Conservation (phyloP, 1,140 invertebrate genomes). For the Saccostrea echinata region DNA sequence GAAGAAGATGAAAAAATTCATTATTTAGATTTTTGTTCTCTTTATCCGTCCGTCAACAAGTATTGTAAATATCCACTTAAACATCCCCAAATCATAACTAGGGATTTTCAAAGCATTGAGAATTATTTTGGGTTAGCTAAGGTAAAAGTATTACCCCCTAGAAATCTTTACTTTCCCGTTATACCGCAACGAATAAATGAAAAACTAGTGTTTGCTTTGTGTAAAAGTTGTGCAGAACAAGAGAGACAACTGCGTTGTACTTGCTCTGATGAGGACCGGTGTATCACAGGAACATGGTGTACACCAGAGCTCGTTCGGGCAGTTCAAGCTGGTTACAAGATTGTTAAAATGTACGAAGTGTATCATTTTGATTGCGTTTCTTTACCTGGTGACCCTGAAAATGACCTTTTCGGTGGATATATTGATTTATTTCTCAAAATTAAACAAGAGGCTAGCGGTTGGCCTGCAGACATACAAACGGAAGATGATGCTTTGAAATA, state of each 20-base stretch:
- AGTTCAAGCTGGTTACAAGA: slow-evolving; percentile 71
- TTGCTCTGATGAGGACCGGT: slow-evolving; percentile 62
- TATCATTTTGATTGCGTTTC: slow-evolving; percentile 66
- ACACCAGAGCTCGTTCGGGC: slow-evolving; percentile 77
- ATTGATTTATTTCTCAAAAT: slow-evolving; percentile 64
- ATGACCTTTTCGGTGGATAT: slow-evolving; percentile 66
- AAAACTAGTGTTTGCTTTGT: slow-evolving; percentile 55
- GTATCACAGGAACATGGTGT: slow-evolving; percentile 77
- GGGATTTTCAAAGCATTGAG: slow-evolving; percentile 37
- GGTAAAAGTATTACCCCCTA: slow-evolving; percentile 48
- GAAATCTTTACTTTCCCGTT: slow-evolving; percentile 52
- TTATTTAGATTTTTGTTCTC: slow-evolving; percentile 47
- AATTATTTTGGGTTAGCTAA: slow-evolving; percentile 53
- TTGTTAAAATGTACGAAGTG: slow-evolving; percentile 77
- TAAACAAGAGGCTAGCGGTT: slow-evolving; percentile 63
- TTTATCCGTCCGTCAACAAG: slow-evolving; percentile 50
- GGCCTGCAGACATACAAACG: slow-evolving; percentile 51
- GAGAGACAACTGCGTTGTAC: slow-evolving; percentile 30
- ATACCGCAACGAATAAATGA: slow-evolving; percentile 47
- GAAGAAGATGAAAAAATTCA: slow-evolving; percentile 46
- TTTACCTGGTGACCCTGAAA: not conserved
- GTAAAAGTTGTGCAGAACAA: slow-evolving; percentile 53
- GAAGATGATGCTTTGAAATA: slow-evolving; percentile 65
- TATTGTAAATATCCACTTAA: slow-evolving; percentile 38
- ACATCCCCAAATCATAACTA: slow-evolving; percentile 46